Evolutionary conservation across 53 echinoderm and acorn worm species (phyloP).

Genomic region (Holothuria scabra): DNA sequence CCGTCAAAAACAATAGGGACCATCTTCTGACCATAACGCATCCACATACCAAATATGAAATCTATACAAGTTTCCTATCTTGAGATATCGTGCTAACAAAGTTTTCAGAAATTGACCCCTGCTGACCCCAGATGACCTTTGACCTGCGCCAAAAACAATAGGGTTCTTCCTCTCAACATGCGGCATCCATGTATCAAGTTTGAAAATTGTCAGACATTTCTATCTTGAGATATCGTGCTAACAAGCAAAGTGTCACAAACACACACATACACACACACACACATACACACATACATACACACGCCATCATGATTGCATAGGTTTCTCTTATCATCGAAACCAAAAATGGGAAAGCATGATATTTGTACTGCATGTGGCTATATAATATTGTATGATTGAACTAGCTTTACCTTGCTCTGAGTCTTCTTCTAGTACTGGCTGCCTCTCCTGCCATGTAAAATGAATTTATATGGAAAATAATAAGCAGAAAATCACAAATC

Average conservation of each 20-base stretch:
- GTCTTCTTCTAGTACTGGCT: too few species aligned
- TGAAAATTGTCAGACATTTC: not conserved
- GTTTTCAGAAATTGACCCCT: constrained; percentile 46
- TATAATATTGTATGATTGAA: too few species aligned
- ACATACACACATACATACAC: not conserved
- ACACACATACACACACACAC: not conserved
- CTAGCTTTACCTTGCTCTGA: too few species aligned
- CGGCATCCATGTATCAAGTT: constrained; percentile 45
- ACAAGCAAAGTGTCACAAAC: not conserved
- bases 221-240: not conserved
- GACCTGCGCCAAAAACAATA: constrained; percentile 35
- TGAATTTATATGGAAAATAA: too few species aligned
- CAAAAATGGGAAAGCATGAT: too few species aligned
- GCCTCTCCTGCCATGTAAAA: too few species aligned
- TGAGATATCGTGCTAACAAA: constrained; percentile 40
- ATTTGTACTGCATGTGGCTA: too few species aligned
- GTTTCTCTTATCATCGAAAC: too few species aligned
- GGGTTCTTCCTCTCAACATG: constrained; percentile 45
- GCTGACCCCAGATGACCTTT: constrained; percentile 51
- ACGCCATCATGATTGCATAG: constrained; percentile 8
- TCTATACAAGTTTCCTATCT: constrained; percentile 24
- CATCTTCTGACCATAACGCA: not conserved
- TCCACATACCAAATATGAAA: constrained; percentile 61
- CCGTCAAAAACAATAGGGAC: too few species aligned
- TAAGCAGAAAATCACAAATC: too few species aligned